Evolutionary conservation across 1,140 invertebrate genomes (phyloP).

Genomic region (Trichonephila clavipes): DNA sequence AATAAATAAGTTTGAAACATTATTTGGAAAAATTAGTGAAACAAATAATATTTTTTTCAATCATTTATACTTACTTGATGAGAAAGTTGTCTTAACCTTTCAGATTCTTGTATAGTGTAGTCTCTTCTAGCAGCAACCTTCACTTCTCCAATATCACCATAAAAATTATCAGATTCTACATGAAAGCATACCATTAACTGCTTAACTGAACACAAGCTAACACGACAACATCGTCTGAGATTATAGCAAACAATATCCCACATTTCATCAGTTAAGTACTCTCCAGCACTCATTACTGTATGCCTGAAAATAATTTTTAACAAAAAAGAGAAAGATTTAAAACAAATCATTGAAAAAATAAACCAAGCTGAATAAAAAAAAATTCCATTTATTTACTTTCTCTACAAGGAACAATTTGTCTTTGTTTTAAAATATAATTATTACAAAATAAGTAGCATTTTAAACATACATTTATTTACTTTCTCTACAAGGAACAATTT

Average conservation of each 20-base stretch:
- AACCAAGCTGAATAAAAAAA: no score
- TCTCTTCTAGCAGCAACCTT: conserved; percentile 95
- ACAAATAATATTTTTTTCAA: not conserved
- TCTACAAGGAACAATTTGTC: no score
- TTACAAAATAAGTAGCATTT: no score
- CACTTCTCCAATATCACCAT: conserved; percentile 94
- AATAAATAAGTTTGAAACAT: not conserved
- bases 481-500: no score
- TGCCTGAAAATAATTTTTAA: conserved; percentile 83
- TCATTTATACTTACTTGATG: conserved; percentile 85
- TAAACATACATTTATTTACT: no score
- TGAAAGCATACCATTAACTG: conserved; percentile 93
- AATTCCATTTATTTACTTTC: no score
- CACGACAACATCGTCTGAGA: conserved; percentile 89
- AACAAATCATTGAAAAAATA: no score
- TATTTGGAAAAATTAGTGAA: not conserved
- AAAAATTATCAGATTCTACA: conserved; percentile 94
- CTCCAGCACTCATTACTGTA: conserved; percentile 90
- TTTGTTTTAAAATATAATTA: no score
- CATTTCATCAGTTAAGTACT: conserved; percentile 88
- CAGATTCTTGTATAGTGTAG: conserved; percentile 89
- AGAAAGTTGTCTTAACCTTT: conserved; percentile 90
- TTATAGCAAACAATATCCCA: conserved; percentile 91
- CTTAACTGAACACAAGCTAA: conserved; percentile 90
- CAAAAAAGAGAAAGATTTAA: not conserved